These are phyloP conservation scores for Pseudois nayaur DNA, from an alignment of 2,113 vertebrate genomes.

Conservation along the genomic window DNA sequence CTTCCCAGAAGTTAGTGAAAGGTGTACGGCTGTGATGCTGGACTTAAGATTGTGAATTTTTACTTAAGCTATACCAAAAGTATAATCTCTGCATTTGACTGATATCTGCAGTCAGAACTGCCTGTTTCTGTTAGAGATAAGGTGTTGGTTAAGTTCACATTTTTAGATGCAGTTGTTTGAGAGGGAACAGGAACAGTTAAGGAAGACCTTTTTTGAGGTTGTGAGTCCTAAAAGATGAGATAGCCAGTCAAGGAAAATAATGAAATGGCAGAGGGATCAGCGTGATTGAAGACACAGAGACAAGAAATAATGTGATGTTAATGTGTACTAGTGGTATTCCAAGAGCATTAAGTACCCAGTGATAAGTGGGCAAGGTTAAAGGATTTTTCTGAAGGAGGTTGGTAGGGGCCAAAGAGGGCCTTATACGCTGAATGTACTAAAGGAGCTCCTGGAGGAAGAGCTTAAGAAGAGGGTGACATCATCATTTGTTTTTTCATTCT, in stretches of 20 bases:
- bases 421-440: not conserved
- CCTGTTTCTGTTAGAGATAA: not conserved
- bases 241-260: not conserved
- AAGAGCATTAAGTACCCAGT: not conserved
- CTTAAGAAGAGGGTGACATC: not conserved
- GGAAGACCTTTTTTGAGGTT: not conserved
- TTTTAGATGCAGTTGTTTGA: not conserved
- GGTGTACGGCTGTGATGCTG: not conserved
- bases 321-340: not conserved
- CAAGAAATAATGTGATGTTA: not conserved
- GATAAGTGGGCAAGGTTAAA: not conserved
- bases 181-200: not conserved
- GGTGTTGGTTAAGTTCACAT: not conserved
- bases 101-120: not conserved
- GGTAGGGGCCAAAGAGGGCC: not conserved
- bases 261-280: not conserved
- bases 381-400: not conserved
- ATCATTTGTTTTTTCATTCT: not conserved
- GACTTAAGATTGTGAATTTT: not conserved
- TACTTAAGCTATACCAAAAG: not conserved
- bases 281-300: not conserved
- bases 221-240: not conserved
- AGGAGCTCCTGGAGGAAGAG: not conserved
- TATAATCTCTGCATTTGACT: not conserved
- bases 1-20: not conserved